Conservation (phyloP, 2,888 invertebrate species). For the Ormyrus thymus region DNA sequence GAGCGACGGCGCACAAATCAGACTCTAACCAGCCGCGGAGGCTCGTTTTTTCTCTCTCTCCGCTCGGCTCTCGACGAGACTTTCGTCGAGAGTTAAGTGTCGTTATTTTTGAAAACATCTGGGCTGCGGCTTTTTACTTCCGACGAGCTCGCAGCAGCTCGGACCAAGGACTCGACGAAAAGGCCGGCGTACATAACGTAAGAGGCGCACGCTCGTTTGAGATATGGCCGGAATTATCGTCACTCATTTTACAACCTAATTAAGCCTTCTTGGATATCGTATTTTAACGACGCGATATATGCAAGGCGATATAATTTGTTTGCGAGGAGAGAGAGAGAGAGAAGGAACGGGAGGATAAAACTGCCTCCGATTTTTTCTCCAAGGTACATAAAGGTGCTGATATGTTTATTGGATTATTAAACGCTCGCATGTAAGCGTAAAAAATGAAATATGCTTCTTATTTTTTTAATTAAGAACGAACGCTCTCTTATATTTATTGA, state of each 20-base stretch:
- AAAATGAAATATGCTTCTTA: conserved; percentile 32
- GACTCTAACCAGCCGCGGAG: conserved; percentile 1
- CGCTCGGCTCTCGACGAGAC: conserved; percentile 21
- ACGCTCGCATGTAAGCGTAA: conserved; percentile 31
- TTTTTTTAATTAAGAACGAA: conserved; percentile 49
- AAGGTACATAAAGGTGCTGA: conserved; percentile 43
- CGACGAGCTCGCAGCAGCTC: conserved; percentile 34
- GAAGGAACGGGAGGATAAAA: conserved; percentile 7
- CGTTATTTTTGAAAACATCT: conserved; percentile 66
- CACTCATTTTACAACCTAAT: conserved; percentile 57
- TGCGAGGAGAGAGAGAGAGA: not conserved
- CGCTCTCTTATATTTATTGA: conserved; percentile 23
- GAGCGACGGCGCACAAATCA: conserved; percentile 18
- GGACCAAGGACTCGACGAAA: conserved; percentile 50
- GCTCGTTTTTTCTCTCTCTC: not conserved
- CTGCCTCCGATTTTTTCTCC: conserved; percentile 26
- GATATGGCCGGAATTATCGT: conserved; percentile 54
- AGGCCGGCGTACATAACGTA: conserved; percentile 23
- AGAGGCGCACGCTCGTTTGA: conserved; percentile 14
- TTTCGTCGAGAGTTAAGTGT: conserved; percentile 41
- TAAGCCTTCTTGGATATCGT: conserved; percentile 52
- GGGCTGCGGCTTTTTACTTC: conserved; percentile 58
- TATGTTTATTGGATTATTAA: conserved; percentile 55
- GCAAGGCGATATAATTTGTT: conserved; percentile 44
- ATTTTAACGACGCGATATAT: conserved; percentile 51